Conservation (phyloP, 2,113 vertebrate genomes). For the Chaetorhynchus papuensis region DNA sequence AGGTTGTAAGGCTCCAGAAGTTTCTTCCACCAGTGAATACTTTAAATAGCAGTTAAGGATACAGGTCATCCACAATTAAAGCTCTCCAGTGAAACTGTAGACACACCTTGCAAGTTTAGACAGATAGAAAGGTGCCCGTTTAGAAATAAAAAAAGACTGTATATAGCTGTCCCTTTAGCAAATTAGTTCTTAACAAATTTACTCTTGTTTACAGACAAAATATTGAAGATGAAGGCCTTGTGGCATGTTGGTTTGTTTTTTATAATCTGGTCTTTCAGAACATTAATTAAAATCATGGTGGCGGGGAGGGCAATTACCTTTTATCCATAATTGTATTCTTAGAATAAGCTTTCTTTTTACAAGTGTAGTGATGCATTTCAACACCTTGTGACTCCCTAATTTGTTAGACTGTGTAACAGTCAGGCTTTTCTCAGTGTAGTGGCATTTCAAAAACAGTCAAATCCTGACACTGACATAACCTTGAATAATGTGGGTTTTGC, state of each 20-base stretch:
- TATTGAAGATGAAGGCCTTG: background rate
- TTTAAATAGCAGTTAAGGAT: background rate
- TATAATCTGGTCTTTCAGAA: background rate
- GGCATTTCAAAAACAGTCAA: background rate
- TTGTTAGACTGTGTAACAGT: background rate
- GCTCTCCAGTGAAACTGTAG: background rate
- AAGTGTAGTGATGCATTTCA: background rate
- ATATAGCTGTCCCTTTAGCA: background rate
- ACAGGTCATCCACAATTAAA: background rate
- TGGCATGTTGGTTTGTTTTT: fast-evolving
- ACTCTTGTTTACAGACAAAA: background rate
- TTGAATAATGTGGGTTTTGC: background rate
- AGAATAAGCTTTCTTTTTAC: background rate
- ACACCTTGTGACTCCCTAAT: background rate
- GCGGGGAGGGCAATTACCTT: background rate
- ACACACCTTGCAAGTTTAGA: background rate
- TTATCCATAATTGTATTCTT: background rate
- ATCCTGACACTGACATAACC: background rate
- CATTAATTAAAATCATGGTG: background rate
- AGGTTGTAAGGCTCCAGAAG: background rate
- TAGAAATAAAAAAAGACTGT: background rate
- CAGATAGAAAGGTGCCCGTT: background rate
- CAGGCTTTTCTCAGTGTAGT: background rate
- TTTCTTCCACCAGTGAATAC: background rate
- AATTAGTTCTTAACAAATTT: background rate